Conservation (phyloP, 1,140 invertebrate genomes). For the Drosophila kurseongensis region DNA sequence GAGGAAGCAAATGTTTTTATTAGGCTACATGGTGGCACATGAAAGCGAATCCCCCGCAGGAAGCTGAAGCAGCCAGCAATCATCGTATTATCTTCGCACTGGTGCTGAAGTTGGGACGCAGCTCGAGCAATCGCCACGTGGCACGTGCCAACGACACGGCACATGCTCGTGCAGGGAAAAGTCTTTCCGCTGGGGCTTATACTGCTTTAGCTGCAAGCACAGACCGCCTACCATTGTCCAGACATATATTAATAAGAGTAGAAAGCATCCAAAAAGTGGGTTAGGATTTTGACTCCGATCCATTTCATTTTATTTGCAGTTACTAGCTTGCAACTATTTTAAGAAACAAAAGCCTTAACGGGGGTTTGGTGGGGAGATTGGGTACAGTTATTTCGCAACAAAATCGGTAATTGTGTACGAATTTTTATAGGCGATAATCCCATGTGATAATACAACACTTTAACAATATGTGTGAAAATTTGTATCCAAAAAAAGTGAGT, state of each 20-base stretch:
- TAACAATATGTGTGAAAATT: no score
- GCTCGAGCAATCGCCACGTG: slow-evolving; percentile 28
- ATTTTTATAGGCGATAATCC: no score
- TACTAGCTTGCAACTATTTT: neutral
- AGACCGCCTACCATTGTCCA: neutral
- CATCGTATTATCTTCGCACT: slow-evolving; percentile 38
- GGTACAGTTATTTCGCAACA: no score
- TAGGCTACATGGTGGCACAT: slow-evolving; percentile 27
- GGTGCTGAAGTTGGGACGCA: slow-evolving; percentile 21
- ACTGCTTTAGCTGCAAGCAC: slow-evolving; percentile 1
- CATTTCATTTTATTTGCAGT: no score
- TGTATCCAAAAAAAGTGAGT: no score
- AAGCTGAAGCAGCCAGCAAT: slow-evolving; percentile 46
- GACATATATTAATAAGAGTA: neutral
- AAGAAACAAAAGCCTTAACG: no score
- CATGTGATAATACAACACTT: no score
- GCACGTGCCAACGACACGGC: slow-evolving; percentile 39
- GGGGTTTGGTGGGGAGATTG: no score
- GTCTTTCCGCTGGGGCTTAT: slow-evolving; percentile 31
- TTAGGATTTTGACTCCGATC: no score
- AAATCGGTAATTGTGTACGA: no score
- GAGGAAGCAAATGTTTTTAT: slow-evolving; percentile 26
- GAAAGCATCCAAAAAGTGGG: neutral
- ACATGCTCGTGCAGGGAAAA: slow-evolving; percentile 25
- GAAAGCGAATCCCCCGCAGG: slow-evolving; percentile 57